Conservation (phyloP, 2,113 vertebrate genomes). For the Bettongia penicillata region DNA sequence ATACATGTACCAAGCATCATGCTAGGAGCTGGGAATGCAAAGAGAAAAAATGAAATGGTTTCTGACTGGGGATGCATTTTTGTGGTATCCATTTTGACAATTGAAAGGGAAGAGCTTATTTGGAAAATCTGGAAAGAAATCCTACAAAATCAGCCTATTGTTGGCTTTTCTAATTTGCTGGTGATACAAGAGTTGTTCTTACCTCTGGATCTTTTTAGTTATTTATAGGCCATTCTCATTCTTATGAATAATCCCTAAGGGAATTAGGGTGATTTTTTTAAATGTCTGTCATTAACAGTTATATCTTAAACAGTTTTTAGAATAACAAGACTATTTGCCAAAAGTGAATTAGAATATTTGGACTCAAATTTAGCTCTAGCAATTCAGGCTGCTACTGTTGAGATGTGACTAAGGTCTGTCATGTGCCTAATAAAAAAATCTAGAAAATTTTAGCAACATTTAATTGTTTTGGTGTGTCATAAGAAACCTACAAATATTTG, state of each 20-base stretch:
- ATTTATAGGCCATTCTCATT: constrained; percentile 43
- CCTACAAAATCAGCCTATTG: constrained; percentile 39
- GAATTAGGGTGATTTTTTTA: constrained; percentile 42
- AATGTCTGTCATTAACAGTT: constrained; percentile 52
- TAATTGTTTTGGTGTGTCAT: neutral
- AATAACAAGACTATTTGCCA: constrained; percentile 70
- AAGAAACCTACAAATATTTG: neutral
- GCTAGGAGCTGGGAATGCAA: neutral
- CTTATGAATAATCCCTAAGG: constrained; percentile 50
- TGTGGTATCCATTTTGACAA: constrained; percentile 35
- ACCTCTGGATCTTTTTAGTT: constrained; percentile 20
- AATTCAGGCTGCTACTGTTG: constrained; percentile 35
- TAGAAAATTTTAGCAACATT: neutral
- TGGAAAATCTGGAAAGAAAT: constrained; percentile 41
- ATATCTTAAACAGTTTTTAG: constrained; percentile 60
- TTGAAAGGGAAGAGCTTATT: constrained; percentile 26
- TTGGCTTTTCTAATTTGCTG: constrained; percentile 38
- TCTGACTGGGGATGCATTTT: constrained; percentile 48
- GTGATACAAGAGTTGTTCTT: constrained; percentile 39
- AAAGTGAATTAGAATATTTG: constrained; percentile 75
- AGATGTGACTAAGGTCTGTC: constrained; percentile 36
- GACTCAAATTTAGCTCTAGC: constrained; percentile 62
- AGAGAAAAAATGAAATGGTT: neutral
- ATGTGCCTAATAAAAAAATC: constrained; percentile 35
- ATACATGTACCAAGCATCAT: neutral